Base-by-base conservation (phyloP, 2,888 invertebrate species). In the Sesia bembeciformis region DNA sequence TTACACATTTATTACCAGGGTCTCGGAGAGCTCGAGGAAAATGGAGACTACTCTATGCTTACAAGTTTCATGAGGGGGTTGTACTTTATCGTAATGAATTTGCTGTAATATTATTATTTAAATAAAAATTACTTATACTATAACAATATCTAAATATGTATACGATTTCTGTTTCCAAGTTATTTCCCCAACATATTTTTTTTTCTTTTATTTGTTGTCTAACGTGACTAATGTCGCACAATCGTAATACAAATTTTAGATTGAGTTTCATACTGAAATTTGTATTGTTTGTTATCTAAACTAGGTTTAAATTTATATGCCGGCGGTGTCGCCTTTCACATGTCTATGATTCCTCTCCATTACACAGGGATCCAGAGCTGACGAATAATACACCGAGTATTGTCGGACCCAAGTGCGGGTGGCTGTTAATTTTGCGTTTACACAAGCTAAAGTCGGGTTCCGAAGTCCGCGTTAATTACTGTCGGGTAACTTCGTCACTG, bases 1-100 rank as follows among this genome's bases (percentile, higher is more conserved):
- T 84, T 81, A 83, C 76, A 77, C 76, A 84, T 85, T 84, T 85
- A 87, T 82, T 76, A 72, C 74, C 50, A 53, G 40, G 42, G 8
- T 39, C 42, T 66, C 65, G 63, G 69, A 67, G 75, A 71, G 72
- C 71, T 65, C 70, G 57, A 66, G 63, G 62, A 67, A 66, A 64
- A 63, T 63, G 61, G 66, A 66, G 71, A 74, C 23, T 23, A 23
- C 23, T 5, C 42, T 42, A 6, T 42, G 6, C 5, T 42, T 42
- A 42, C 7, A 1, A 23, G 23, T 23, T 23, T 23, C 23, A 23
- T 23, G 2, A 23, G 23, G 2, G 23, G 23, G 23, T 23, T 23
- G 23, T 23, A 23, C 23, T 23, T 23, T 23, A 23, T 23, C 23
- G 23, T 23, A 23, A 23, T 23, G 23, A 23, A 23, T 23, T n/a